A percentile compares a stretch with the other conserved stretches of the same genome.
Conservation (phyloP, 2,888 invertebrate genomes). For the Allolobophora icterica region DNA sequence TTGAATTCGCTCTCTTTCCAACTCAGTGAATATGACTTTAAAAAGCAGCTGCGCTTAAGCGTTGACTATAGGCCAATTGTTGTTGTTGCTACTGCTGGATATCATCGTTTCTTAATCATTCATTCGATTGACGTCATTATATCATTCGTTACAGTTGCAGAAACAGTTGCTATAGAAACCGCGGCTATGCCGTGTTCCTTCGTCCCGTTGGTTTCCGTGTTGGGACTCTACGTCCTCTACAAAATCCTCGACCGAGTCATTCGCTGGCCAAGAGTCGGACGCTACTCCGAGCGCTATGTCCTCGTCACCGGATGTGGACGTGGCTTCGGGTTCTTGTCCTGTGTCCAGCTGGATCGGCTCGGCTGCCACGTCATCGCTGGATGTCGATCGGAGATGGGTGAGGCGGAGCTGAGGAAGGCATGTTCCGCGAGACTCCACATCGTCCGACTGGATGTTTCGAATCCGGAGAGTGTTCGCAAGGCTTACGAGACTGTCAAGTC, state of each 20-base stretch:
- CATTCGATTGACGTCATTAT: too few relatives aligned
- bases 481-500: background rate
- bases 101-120: too few relatives aligned
- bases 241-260: background rate
- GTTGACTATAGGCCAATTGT: too few relatives aligned
- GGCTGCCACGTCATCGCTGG: slow-evolving; percentile 37
- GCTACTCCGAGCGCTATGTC: slow-evolving; percentile 31
- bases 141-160: too few relatives aligned
- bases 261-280: slow-evolving; percentile 12
- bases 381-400: slow-evolving; percentile 28
- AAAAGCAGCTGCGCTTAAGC: too few relatives aligned
- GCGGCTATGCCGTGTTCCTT: background rate
- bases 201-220: background rate
- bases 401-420: slow-evolving; percentile 1
- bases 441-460: slow-evolving; percentile 61
- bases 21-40: too few relatives aligned
- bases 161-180: background rate
- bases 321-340: slow-evolving; percentile 34
- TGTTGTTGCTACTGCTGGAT: too few relatives aligned
- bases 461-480: slow-evolving; percentile 46
- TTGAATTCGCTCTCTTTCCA: too few relatives aligned
- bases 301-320: slow-evolving; percentile 36
- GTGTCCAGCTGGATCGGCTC: slow-evolving; percentile 31
- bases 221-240: slow-evolving; percentile 17
- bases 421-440: slow-evolving; percentile 49